phyloP scores from a whole-genome alignment of 2,113 vertebrate species.

The Scopus umbretta region DNA sequence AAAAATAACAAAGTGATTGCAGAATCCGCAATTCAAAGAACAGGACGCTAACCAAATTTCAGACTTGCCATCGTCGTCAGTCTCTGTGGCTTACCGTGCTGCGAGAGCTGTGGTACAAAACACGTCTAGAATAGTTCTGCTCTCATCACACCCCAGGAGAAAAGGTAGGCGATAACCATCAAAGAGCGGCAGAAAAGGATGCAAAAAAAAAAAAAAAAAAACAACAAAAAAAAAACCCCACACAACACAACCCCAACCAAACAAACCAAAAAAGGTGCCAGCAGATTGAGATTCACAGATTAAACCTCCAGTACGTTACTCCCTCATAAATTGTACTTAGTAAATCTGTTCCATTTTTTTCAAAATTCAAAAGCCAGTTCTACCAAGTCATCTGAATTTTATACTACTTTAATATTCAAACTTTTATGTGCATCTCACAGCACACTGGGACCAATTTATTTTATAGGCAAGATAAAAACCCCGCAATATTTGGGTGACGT shows the following conservation, averaged over 20 bases:
- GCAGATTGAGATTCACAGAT: neutral
- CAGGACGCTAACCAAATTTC: neutral
- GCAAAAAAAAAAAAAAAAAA: neutral
- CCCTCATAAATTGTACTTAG: neutral
- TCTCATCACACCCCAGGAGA: neutral
- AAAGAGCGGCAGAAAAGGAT: neutral
- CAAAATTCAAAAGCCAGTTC: neutral
- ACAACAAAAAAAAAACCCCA: no score
- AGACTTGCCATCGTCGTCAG: neutral
- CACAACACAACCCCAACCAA: no score
- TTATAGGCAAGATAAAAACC: slow-evolving; percentile 35
- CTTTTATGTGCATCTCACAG: slow-evolving; percentile 21
- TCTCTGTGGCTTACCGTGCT: neutral
- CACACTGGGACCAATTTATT: slow-evolving; percentile 47
- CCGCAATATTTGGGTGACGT: slow-evolving; percentile 33
- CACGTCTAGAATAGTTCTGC: neutral
- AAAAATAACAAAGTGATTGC: neutral
- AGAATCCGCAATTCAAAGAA: neutral
- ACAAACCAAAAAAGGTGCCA: neutral
- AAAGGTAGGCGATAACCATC: fast-evolving
- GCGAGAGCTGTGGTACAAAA: neutral
- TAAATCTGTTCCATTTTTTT: neutral
- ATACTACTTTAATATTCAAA: slow-evolving; percentile 28
- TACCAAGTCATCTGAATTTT: slow-evolving; percentile 8
- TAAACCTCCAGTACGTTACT: neutral